These are phyloP conservation scores for Platycnemis pennipes DNA, from an alignment of 2,888 invertebrate genomes.

Conservation along the genomic window DNA sequence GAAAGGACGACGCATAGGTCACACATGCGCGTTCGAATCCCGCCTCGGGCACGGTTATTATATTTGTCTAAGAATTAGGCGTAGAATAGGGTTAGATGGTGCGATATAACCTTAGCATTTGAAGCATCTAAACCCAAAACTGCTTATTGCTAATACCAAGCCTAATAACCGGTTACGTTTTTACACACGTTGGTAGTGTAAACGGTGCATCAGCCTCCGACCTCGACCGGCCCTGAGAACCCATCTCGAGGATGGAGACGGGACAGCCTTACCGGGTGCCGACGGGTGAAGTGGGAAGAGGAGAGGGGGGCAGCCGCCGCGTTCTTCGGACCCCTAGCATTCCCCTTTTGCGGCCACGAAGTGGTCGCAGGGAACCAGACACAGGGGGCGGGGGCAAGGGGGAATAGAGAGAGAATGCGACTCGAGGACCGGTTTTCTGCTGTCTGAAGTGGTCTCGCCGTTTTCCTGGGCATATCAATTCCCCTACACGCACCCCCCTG, in stretches of 20 bases:
- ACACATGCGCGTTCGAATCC: no score
- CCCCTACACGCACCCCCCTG: neutral
- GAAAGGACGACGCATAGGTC: no score
- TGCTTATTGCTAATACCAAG: no score
- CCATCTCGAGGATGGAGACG: neutral
- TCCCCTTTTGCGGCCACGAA: neutral
- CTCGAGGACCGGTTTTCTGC: conserved; percentile 53
- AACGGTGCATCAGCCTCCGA: no score
- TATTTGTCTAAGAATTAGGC: no score
- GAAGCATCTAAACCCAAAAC: no score
- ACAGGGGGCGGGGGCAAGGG: neutral
- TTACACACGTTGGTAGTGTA: no score
- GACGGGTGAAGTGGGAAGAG: neutral
- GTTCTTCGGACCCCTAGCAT: neutral
- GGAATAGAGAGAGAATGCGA: neutral
- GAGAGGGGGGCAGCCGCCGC: neutral
- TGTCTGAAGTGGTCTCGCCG: conserved; percentile 60
- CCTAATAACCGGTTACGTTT: no score
- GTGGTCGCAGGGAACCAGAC: neutral
- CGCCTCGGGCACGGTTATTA: no score
- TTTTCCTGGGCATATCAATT: conserved; percentile 51
- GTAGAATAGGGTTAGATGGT: no score
- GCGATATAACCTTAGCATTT: no score
- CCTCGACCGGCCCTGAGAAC: no score
- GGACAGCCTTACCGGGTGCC: neutral